Evolutionary conservation across 2,113 vertebrate species (phyloP), one percentile per base, ranked within the genome.

Genomic region (Caranx ignobilis): DNA sequence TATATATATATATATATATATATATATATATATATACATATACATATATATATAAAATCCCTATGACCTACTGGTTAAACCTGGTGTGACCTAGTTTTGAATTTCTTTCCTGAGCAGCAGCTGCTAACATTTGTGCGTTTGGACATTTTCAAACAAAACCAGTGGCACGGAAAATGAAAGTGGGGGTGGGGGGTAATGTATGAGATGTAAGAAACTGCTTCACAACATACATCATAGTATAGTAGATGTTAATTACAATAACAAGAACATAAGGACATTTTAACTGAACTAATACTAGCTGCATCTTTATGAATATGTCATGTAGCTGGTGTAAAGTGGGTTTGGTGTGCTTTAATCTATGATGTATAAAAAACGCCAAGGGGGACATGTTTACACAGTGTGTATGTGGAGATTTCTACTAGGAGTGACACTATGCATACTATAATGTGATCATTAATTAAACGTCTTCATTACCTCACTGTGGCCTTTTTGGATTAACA

Each of bases 341-440:
- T 21, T 3, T 39, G 6, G 9, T 67, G 34, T n/a, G n/a, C 50
- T 26, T 75, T 43, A 35, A 43, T n/a, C 35, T 41, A 32, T 9
- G 6, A 35, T 64, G 32, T 10, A 32, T 41, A 21, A 82, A 54
- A 52, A 54, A 0, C 48, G 13, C 50, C 3, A 45, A 5, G 31
- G 3, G 63, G 26, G 8, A 18, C 56, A 54, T 59, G 18, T 74
- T 43, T 63, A 43, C 21, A 56, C 6, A 57, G 2, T 39, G 13
- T 43, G n/a, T 65, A 55, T 69, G 57, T 47, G 34, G 19, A 76
- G 48, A 35, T 66, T 55, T 75, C 19, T 68, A 15, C 37, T 41
- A 65, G 34, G 63, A 57, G 45, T 37, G 4, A 15, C 15, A 19
- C 39, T 26, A 26, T 32, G 13, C 48, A 18, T 55, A 7, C 21